Conservation (phyloP, 2,113 vertebrate genomes). For the Aepyceros melampus region DNA sequence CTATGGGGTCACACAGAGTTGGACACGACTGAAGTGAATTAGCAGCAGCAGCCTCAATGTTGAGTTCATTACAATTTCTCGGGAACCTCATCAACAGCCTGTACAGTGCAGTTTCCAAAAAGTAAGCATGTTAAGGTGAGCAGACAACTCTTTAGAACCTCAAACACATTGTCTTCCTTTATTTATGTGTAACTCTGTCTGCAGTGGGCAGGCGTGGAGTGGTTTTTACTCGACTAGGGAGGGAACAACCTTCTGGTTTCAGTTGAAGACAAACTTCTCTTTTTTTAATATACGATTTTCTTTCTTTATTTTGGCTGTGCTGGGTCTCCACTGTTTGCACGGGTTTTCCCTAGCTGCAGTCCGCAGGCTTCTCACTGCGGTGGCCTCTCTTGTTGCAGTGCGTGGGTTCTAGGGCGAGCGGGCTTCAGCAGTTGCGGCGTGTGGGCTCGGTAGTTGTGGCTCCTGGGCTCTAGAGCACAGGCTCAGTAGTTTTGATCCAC, state of each 20-base stretch:
- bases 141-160: constrained; percentile 76
- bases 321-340: neutral
- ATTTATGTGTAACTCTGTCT: constrained; percentile 68
- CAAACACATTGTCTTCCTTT: constrained; percentile 75
- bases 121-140: constrained; percentile 73
- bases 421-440: neutral
- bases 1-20: too few species aligned
- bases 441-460: neutral
- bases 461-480: neutral
- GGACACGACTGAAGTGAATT: too few species aligned
- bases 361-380: neutral
- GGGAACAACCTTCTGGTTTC: neutral
- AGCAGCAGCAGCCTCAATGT: constrained; percentile 59
- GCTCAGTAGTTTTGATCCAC: neutral
- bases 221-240: neutral
- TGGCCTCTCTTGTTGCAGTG: neutral
- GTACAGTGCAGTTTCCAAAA: constrained; percentile 71
- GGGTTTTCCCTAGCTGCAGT: neutral
- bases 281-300: neutral
- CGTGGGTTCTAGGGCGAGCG: neutral
- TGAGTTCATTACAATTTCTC: constrained; percentile 55
- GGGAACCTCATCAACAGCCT: constrained; percentile 66
- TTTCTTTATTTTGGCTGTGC: neutral
- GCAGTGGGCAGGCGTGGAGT: neutral
- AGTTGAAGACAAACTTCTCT: neutral